Base-by-base conservation (phyloP, 2,113 vertebrate species). In the Ciconia stormi region DNA sequence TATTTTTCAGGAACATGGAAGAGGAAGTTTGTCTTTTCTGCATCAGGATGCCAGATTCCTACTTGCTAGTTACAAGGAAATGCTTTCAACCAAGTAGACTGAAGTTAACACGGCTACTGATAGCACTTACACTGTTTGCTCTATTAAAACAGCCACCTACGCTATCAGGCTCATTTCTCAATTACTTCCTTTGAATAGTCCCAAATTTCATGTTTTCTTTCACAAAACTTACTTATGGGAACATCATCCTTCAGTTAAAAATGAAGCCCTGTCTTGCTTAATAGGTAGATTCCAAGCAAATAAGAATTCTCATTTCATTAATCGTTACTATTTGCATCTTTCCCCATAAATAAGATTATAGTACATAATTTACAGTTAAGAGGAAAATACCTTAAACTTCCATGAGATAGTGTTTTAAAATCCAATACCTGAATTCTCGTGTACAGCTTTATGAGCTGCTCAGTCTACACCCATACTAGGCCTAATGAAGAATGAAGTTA, bases 331-430 rank as follows among this genome's bases (percentile, higher is more conserved):
- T 56, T 49, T 93, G 71, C 67, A 95, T 74, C 56, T 90, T 46
- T 93, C 91, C 91, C 71, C 93, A 90, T 84, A 95, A 97, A 93
- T 95, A 95, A 92, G 83, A 72, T 67, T 61, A 79, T 46, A 88
- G 87, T 46, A 89, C 96, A 92, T 50, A 7, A 91, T 79, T 94
- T 95, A 89, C 93, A 97, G 49, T 32, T 46, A 74, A 86, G 38
- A 89, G 77, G 62, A 62, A 72, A 74, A 95, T 88, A 94, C 76
- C 83, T 89, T 79, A n/a, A 80, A n/a, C 13, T 71, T 63, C 40
- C 77, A 52, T 0, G 34, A 67, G 61, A 59, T 32, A 86, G 66
- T 12, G 61, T 71, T 49, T 90, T 55, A 63, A 87, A 86, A 59
- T 46, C 69, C 92, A 90, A 66, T 11, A 49, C 58, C 86, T 67